Conservation (phyloP, 1,140 invertebrate genomes). For the Drusus annulatus region DNA sequence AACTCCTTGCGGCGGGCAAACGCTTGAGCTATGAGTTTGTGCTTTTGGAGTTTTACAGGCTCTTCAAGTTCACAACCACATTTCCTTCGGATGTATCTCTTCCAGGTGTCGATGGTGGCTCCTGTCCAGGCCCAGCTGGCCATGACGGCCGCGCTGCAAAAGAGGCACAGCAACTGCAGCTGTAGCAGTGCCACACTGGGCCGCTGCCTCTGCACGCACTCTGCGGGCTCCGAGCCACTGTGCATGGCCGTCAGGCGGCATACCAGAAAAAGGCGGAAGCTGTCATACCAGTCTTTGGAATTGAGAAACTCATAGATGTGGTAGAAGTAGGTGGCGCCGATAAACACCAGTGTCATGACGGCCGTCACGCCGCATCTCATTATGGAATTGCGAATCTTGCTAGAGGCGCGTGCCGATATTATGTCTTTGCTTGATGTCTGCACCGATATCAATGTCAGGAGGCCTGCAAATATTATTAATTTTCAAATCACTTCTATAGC, state of each 20-base stretch:
- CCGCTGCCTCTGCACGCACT: constrained; percentile 78
- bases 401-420: constrained; percentile 84
- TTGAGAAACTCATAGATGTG: constrained; percentile 87
- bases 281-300: constrained; percentile 80
- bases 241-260: constrained; percentile 72
- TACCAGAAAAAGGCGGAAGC: constrained; percentile 83
- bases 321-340: constrained; percentile 84
- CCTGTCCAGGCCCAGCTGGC: constrained; percentile 94
- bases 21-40: constrained; percentile 91
- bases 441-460: constrained; percentile 83
- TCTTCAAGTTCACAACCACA: constrained; percentile 81
- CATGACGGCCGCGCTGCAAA: constrained; percentile 89
- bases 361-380: constrained; percentile 85
- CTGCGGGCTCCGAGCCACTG: constrained; percentile 57
- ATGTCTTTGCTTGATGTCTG: constrained; percentile 86
- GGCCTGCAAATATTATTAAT: constrained; percentile 68
- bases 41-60: constrained; percentile 83
- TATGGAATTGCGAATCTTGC: constrained; percentile 88
- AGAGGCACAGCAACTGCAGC: constrained; percentile 85
- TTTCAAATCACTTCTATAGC: no score
- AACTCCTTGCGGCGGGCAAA: constrained; percentile 91
- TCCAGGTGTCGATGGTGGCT: constrained; percentile 87
- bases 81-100: constrained; percentile 85
- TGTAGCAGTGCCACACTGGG: constrained; percentile 88
- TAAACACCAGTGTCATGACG: constrained; percentile 81